These are phyloP conservation scores for Odontamblyopus lacepedii DNA, from an alignment of 2,797 vertebrate species.

Conservation along the genomic window DNA sequence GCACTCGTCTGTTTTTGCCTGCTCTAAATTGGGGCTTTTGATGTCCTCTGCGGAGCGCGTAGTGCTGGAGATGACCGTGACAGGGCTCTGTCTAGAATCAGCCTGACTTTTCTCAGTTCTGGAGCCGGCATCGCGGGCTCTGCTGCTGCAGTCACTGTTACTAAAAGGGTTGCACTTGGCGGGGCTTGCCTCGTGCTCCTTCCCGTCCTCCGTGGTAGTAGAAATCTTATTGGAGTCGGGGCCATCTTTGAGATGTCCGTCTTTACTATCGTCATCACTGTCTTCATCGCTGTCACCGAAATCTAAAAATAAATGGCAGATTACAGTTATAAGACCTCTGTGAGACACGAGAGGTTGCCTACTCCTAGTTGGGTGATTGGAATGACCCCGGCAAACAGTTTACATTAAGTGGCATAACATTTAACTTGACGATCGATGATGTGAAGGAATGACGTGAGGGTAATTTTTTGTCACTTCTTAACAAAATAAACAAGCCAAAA, in stretches of 20 bases:
- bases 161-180: conserved; percentile 71
- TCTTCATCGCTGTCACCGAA: conserved; percentile 94
- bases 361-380: background rate
- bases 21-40: conserved; percentile 81
- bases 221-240: conserved; percentile 89
- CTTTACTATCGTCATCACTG: conserved; percentile 93
- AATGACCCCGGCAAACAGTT: no score
- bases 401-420: background rate
- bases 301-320: conserved; percentile 68
- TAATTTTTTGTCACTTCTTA: background rate
- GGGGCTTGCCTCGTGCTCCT: conserved; percentile 80
- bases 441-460: background rate
- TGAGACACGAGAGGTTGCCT: background rate
- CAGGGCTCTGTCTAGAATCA: conserved; percentile 91
- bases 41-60: conserved; percentile 83
- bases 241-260: conserved; percentile 83
- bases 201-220: conserved; percentile 86
- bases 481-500: background rate
- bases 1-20: conserved; percentile 83
- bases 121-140: conserved; percentile 69
- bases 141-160: conserved; percentile 64
- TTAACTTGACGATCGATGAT: background rate
- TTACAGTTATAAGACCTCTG: background rate
- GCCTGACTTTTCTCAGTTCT: conserved; percentile 85
- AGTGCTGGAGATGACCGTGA: conserved; percentile 91